Evolutionary conservation across 2,888 invertebrate genomes (phyloP), one percentile per base, ranked within the genome.

Genomic region (Heteropelma amictum): DNA sequence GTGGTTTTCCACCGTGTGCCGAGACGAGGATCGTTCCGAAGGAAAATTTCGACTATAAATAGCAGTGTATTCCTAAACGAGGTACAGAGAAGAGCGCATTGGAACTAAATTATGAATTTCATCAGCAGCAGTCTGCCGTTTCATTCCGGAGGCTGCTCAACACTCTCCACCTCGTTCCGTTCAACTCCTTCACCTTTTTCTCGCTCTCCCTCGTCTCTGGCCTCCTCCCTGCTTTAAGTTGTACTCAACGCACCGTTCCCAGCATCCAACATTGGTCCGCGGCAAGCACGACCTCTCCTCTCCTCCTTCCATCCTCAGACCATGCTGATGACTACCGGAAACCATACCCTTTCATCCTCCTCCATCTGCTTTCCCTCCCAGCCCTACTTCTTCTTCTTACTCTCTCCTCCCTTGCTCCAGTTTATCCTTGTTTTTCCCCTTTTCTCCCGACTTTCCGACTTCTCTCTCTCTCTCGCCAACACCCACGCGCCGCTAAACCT

Each of bases 71-170:
- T 79, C 88, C 88, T 87, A 88, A 89, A 89, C 89, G 88, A 89
- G 89, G 85, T 88, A 88, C 80, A 81, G 80, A 86, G 82, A 85
- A 83, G 85, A 85, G 85, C 87, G 88, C 89, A 89, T 88, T 89
- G 88, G 88, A 88, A 88, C 89, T 89, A 89, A 89, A 89, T 89
- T 89, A 89, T 89, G 89, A 89, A 89, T 89, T 89, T 89, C 89
- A 89, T 89, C 89, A 89, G 88, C 88, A 84, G 86, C 87, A 88
- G 87, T 87, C 87, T 86, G 87, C 87, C 87, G 87, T 88, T 88
- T 88, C 88, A 88, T 88, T 88, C 85, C 86, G 83, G 86, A 84
- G 83, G 84, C 81, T 85, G 83, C 85, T 86, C 84, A 85, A 82
- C 47, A 70, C 78, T 77, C 68, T 73, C 79, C 58, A 71, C 75